phyloP scores from a whole-genome alignment of 2,113 vertebrate genomes.

The Neogobius melanostomus region DNA sequence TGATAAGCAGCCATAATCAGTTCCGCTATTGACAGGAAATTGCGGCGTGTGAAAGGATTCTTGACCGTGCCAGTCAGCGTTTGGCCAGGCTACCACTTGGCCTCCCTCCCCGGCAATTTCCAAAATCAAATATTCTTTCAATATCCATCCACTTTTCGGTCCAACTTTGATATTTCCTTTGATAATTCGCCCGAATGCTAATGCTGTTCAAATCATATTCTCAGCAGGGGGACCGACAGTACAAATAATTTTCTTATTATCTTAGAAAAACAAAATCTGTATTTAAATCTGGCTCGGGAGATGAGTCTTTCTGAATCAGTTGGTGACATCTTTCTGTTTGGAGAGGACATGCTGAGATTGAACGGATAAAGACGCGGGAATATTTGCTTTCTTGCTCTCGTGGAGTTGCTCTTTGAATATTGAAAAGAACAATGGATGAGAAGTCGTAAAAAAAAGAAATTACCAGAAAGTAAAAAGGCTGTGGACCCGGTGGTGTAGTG shows the following conservation, averaged over 20 bases:
- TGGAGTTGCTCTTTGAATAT: not conserved
- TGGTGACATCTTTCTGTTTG: conserved; percentile 3
- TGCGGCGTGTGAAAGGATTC: not conserved
- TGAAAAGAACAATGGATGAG: conserved; percentile 13
- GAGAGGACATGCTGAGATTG: conserved; percentile 19
- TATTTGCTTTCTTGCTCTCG: not conserved
- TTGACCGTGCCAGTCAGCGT: not conserved
- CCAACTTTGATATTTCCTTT: conserved; percentile 5
- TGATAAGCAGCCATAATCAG: not conserved
- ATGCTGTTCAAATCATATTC: not conserved
- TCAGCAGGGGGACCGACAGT: not conserved
- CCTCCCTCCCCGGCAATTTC: not conserved
- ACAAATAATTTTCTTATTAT: conserved; percentile 10
- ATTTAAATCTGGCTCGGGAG: conserved; percentile 4
- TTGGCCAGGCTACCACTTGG: not conserved
- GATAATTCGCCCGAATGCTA: not conserved
- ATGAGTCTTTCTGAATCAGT: conserved; percentile 8
- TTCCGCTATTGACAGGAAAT: not conserved
- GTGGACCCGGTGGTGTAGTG: not conserved
- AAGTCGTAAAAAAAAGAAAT: not conserved
- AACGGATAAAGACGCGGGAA: conserved; percentile 3
- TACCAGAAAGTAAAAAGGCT: not conserved
- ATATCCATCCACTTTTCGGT: not conserved
- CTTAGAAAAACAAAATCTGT: conserved; percentile 25
- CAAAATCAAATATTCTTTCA: conserved; percentile 1